Evolutionary conservation across 1,140 invertebrate genomes (phyloP).

Genomic region (Rhopalosiphum padi): DNA sequence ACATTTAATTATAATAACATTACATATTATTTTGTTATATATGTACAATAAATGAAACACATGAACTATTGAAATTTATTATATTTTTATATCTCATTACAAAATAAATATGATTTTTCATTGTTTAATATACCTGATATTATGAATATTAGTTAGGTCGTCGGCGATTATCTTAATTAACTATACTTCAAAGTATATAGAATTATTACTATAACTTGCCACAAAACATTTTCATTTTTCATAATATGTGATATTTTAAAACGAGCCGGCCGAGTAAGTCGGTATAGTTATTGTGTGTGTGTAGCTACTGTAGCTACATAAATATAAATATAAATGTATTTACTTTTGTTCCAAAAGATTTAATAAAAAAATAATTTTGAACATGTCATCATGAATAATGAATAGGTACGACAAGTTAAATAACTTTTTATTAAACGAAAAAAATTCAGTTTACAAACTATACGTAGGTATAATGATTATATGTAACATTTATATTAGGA

Average conservation of each 20-base stretch:
- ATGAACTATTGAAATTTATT: too few species aligned
- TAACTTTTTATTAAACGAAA: conserved; percentile 8
- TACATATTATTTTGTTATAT: too few species aligned
- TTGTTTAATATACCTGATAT: neutral
- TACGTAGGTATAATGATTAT: neutral
- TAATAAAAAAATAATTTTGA: conserved; percentile 27
- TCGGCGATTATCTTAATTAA: neutral
- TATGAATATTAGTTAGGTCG: neutral
- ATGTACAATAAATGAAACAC: too few species aligned
- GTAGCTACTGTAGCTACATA: neutral
- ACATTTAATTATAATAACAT: too few species aligned
- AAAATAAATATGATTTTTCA: neutral
- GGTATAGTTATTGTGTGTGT: neutral
- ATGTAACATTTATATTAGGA: neutral
- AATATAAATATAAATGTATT: conserved; percentile 24
- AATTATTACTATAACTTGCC: neutral
- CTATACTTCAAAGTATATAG: neutral
- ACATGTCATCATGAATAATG: neutral
- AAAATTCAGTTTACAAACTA: neutral
- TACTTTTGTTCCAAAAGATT: conserved; percentile 11
- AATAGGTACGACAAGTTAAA: conserved; percentile 11
- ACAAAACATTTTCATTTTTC: neutral
- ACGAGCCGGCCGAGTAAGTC: neutral
- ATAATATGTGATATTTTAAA: neutral
- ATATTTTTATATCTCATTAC: neutral